These are phyloP conservation scores for Melitaea athalia DNA, from an alignment of 2,888 invertebrate genomes.

Conservation along the genomic window DNA sequence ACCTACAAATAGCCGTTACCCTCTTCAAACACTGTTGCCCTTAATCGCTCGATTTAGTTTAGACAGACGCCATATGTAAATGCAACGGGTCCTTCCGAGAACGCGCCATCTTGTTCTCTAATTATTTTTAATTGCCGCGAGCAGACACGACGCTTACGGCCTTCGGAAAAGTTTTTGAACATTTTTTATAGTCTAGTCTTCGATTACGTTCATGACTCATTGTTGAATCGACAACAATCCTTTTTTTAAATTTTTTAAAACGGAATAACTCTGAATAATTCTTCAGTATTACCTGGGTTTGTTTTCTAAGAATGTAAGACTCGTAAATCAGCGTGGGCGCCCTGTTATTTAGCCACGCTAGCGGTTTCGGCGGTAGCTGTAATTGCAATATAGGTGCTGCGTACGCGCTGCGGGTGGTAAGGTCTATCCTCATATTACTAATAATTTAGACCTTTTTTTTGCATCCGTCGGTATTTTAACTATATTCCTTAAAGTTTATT, in stretches of 20 bases:
- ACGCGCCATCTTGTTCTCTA: slow-evolving; percentile 76
- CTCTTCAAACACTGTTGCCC: slow-evolving; percentile 80
- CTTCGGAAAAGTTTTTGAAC: slow-evolving; percentile 68
- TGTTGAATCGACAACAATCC: not conserved
- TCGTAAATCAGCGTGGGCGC: slow-evolving; percentile 77
- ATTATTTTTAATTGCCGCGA: slow-evolving; percentile 82
- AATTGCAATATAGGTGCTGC: slow-evolving; percentile 42
- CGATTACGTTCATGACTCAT: slow-evolving; percentile 59
- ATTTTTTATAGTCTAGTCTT: slow-evolving; percentile 79
- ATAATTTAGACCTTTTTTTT: slow-evolving; percentile 23
- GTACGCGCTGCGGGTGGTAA: slow-evolving; percentile 43
- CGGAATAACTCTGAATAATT: not conserved
- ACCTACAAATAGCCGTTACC: slow-evolving; percentile 55
- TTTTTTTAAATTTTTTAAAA: not conserved
- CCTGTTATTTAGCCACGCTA: slow-evolving; percentile 73
- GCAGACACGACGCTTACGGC: slow-evolving; percentile 67
- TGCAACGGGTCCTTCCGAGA: slow-evolving; percentile 77
- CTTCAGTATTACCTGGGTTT: slow-evolving; percentile 61
- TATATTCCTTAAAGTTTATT: not conserved
- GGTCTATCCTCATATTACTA: slow-evolving; percentile 29
- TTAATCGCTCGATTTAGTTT: slow-evolving; percentile 75
- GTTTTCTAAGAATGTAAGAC: slow-evolving; percentile 66
- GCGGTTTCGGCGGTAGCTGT: slow-evolving; percentile 57
- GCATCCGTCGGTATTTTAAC: not conserved
- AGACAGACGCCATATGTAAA: slow-evolving; percentile 75